Base-by-base conservation (phyloP, 2,797 vertebrate species). In the Bryconaethiops microstoma region DNA sequence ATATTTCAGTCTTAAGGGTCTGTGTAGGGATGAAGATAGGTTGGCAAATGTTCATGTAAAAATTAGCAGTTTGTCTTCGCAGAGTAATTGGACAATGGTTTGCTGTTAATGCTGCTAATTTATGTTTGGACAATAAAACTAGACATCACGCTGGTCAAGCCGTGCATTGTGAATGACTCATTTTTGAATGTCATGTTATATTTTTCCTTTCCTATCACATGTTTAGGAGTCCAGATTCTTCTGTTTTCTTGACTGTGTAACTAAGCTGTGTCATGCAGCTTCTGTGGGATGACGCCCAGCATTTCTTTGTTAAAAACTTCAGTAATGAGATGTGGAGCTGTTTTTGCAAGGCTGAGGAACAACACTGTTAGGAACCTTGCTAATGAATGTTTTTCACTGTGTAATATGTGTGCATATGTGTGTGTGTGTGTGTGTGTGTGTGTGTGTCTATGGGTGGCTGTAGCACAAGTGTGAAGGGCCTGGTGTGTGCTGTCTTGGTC, bases 381-480 rank as follows among this genome's bases (percentile, higher is more conserved):
- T 74, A 74, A 68, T 74, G 63, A 80, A 67, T 48, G 40, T 29
- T 35, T 16, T 35, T 73, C 14, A 40, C 9, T 7, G 21, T 7
- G n/a, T 39, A 65, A 54, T 55, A 19, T 19, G 0, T 65, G 25
- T 5, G 1, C 52, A 55, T 14, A 16, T n/a, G 50, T 40, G 48
- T 81, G 25, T 5, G 1, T 62, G 65, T 14, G 21, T n/a, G 50
- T 40, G 48, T 81, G 42, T 13, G 45, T 12, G 21, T 76, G 29
- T 73, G 48, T 62, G 54, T 50, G 16, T 72, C 17, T 13, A 45
- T 59, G 52, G 67, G 80, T 65, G 69, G 54, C 14, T 63, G 62
- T 65, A 48, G 50, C 23, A 17, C 57, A 67, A 55, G 70, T 5
- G 10, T 74, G 62, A 77, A 19, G 14, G n/a, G 25, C 21, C n/a